Evolutionary conservation across 2,797 vertebrate genomes (phyloP), one percentile per base, ranked within the genome.

Genomic region (Sebastes oblongus): DNA sequence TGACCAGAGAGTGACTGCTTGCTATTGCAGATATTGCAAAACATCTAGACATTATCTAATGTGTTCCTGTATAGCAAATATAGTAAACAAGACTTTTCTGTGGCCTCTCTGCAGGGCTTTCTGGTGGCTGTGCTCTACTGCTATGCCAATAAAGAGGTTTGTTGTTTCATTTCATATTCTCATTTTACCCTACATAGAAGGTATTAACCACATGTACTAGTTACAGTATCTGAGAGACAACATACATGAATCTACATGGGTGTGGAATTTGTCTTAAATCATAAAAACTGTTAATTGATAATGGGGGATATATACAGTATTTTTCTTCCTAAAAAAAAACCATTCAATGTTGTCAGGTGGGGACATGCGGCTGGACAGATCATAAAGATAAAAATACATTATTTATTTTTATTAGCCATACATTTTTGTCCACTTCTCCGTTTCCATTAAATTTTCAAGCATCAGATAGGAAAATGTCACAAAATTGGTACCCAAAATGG

Each of bases 81-180:
- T 1, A 30, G 8, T 64, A 12, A 78, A 76, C 18, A 14, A 1
- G 10, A 20, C 8, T 54, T 80, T 78, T 83, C 5, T 61, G 1
- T 75, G 25, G 6, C 39, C 3, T 80, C 24, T 82, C 42, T 14
- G 10, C 87, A 97, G 96, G 97, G 96, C 2, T 96, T 97, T 80
- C 85, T 97, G 59, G 97, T 97, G 55, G 94, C 96, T 0, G 94
- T 97, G 62, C 93, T 97, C 6, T 97, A 97, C 89, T 97, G 96
- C 88, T 97, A 96, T n/a, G 95, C 95, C 72, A 97, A 97, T 70
- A 97, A 96, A 80, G 96, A 97, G 96, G 96, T 97, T 82, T 0
- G 93, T 88, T 52, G 22, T 72, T 69, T 79, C 5, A 61, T 24
- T 6, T 76, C 4, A 65, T 52, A 14, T 68, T 64, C 50, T 56